A percentile compares a stretch with the other conserved stretches of the same genome.
Evolutionary conservation across 1,140 invertebrate species (phyloP).

Genomic region (Portunus trituberculatus): DNA sequence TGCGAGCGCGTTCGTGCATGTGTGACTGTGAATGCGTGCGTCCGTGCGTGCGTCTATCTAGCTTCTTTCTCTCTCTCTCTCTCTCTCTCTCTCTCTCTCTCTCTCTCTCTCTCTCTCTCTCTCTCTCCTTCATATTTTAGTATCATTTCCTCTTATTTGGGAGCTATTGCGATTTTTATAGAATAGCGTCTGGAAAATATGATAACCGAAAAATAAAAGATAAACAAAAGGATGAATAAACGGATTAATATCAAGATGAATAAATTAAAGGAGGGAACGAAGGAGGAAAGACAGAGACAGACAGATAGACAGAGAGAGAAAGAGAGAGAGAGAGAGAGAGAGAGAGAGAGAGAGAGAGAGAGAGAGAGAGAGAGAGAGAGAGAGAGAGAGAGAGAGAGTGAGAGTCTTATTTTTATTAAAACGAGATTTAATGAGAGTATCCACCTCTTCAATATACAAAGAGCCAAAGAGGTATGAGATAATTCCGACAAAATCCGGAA

Average conservation of each 20-base stretch:
- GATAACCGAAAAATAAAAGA: neutral
- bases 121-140: no score
- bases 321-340: neutral
- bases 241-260: neutral
- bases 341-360: neutral
- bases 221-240: neutral
- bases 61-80: no score
- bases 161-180: no score
- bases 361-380: neutral
- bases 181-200: no score
- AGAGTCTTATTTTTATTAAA: neutral
- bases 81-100: no score
- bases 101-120: no score
- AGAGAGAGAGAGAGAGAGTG: neutral
- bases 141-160: no score
- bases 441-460: no score
- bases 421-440: no score
- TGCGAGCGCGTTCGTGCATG: constrained; percentile 16
- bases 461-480: no score
- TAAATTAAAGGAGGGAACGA: neutral
- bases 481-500: no score
- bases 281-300: neutral
- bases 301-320: neutral
- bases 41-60: neutral
- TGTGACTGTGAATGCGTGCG: neutral